Evolutionary conservation across 2,797 vertebrate genomes (phyloP), one percentile per base, ranked within the genome.

Genomic region (Threskiornis aethiopicus): DNA sequence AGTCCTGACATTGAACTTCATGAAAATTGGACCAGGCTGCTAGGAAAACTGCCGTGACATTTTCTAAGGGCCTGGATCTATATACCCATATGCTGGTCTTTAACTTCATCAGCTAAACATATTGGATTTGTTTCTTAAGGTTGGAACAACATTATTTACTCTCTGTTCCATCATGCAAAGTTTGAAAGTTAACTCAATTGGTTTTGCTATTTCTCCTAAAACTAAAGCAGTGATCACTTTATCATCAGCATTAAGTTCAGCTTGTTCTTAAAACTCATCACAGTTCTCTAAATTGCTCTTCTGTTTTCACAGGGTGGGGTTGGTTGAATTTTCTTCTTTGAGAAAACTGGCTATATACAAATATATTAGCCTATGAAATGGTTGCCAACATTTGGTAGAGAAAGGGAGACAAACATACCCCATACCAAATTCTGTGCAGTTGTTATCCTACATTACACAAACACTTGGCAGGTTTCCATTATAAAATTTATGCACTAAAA

Each of bases 401-500:
- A 78, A 65, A 69, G 52, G 37, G 78, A 91, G 72, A 64, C 62
- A 87, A 94, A 61, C 65, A 42, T 46, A 39, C 11, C n/a, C 65
- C 33, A 24, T 51, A 94, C 44, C 72, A 78, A 83, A 84, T 7
- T 87, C 84, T 81, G 39, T 13, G 76, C 82, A 69, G 81, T 81
- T 57, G 33, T n/a, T 89, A 75, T 44, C 64, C 77, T 87, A 70
- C 42, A 44, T 81, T 78, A 84, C 84, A 81, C 89, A 80, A 89
- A 93, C 71, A 76, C 42, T 90, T 93, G 93, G 90, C 84, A 86
- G 76, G 12, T 42, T 88, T 70, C 89, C 93, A 69, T 58, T 29
- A 28, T 10, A 41, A 90, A 92, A 97, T 79, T 82, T 58, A 93
- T 73, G 72, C 89, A 84, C 82, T 75, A 96, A 94, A 92, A 97